Conservation (phyloP, 2,888 invertebrate genomes). For the Coenonympha glycerion region DNA sequence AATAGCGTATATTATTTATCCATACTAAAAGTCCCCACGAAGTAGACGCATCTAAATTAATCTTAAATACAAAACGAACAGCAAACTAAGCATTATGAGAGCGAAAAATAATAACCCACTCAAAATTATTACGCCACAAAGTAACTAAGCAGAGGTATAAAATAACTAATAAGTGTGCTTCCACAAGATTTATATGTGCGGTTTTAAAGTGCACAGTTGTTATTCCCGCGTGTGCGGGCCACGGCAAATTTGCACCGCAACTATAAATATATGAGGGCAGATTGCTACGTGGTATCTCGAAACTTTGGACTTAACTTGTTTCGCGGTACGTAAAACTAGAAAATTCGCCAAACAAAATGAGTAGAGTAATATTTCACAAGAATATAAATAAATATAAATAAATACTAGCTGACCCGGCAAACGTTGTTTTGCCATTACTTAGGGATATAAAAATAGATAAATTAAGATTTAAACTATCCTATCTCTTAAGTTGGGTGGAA, state of each 20-base stretch:
- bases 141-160: constrained; percentile 1
- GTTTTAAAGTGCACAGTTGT: constrained; percentile 8
- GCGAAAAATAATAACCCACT: background rate
- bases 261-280: constrained; percentile 1
- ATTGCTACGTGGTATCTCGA: background rate
- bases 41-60: no score
- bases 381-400: no score
- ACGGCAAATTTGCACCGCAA: background rate
- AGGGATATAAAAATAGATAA: no score
- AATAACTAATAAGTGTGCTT: constrained; percentile 9
- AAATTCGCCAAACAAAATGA: no score
- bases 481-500: no score
- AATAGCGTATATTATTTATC: no score
- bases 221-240: background rate
- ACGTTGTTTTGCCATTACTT: no score
- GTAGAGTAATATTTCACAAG: no score
- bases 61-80: no score
- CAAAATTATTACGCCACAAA: constrained; percentile 3
- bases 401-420: no score
- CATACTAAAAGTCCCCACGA: no score
- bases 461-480: no score
- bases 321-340: background rate
- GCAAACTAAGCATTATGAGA: background rate
- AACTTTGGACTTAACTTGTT: constrained; percentile 1
- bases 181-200: constrained; percentile 5